Conservation (phyloP, 1,140 invertebrate genomes). For the Eumaeus atala region DNA sequence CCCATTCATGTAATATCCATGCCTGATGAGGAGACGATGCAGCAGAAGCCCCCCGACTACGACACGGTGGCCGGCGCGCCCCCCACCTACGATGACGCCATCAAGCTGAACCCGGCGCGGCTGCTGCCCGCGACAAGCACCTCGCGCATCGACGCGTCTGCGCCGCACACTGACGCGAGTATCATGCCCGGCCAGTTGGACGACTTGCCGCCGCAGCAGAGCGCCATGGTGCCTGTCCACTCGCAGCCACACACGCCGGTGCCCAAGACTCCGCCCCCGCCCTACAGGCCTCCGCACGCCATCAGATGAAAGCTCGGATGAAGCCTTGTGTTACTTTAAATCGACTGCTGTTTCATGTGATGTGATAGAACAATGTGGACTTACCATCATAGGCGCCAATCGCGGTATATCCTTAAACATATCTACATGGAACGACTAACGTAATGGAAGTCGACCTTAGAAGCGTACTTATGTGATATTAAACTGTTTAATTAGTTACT, state of each 20-base stretch:
- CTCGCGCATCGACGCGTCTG: conserved; percentile 28
- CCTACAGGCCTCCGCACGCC: conserved; percentile 60
- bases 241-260: conserved; percentile 31
- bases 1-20: conserved; percentile 80
- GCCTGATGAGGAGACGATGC: conserved; percentile 72
- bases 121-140: conserved; percentile 54
- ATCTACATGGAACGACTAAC: conserved; percentile 51
- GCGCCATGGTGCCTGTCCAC: conserved; percentile 42
- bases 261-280: conserved; percentile 69
- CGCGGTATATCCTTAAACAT: conserved; percentile 43
- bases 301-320: conserved; percentile 64
- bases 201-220: conserved; percentile 23
- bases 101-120: conserved; percentile 79
- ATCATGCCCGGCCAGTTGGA: conserved; percentile 57
- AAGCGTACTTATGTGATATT: conserved; percentile 73
- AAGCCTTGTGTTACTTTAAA: conserved; percentile 51
- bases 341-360: conserved; percentile 68
- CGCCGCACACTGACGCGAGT: conserved; percentile 24
- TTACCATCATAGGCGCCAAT: conserved; percentile 11
- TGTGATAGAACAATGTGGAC: conserved; percentile 43
- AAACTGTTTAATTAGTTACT: conserved; percentile 60
- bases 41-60: conserved; percentile 84
- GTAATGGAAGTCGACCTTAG: conserved; percentile 41
- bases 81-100: conserved; percentile 83
- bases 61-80: conserved; percentile 80